Evolutionary conservation across 1,140 invertebrate genomes (phyloP).

Genomic region (Neodiprion virginianus): DNA sequence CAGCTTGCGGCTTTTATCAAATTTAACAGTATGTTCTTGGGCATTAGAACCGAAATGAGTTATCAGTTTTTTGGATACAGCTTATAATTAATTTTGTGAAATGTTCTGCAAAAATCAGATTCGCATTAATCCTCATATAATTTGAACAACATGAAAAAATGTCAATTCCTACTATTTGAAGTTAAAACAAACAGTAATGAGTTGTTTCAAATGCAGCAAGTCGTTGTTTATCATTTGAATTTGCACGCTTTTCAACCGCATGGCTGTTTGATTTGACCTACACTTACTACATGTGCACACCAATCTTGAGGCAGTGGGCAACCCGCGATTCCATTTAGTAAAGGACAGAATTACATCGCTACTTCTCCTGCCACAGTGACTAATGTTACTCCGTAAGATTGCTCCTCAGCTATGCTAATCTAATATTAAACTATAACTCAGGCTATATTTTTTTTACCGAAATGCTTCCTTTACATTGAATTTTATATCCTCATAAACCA

Average conservation of each 20-base stretch:
- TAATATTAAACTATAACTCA: neutral
- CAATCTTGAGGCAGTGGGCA: conserved; percentile 29
- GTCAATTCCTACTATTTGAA: too few species aligned
- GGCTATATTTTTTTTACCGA: neutral
- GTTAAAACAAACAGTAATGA: neutral
- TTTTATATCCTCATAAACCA: neutral
- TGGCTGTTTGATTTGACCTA: conserved; percentile 25
- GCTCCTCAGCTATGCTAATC: conserved; percentile 4
- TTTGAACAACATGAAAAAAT: too few species aligned
- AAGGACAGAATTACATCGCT: conserved; percentile 7
- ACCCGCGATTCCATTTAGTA: conserved; percentile 25
- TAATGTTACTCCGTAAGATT: conserved; percentile 31
- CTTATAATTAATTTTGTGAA: too few species aligned
- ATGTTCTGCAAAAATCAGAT: too few species aligned
- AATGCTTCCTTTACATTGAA: neutral
- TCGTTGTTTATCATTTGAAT: conserved; percentile 21
- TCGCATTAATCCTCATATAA: too few species aligned
- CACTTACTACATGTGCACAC: conserved; percentile 22
- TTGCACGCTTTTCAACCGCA: conserved; percentile 30
- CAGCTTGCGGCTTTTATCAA: too few species aligned
- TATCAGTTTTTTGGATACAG: too few species aligned
- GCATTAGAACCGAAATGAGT: too few species aligned
- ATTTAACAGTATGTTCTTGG: too few species aligned
- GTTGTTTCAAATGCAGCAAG: neutral
- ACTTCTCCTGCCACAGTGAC: conserved; percentile 12